phyloP scores from a whole-genome alignment of 1,140 invertebrate species.

The Hylaeus volcanicus region DNA sequence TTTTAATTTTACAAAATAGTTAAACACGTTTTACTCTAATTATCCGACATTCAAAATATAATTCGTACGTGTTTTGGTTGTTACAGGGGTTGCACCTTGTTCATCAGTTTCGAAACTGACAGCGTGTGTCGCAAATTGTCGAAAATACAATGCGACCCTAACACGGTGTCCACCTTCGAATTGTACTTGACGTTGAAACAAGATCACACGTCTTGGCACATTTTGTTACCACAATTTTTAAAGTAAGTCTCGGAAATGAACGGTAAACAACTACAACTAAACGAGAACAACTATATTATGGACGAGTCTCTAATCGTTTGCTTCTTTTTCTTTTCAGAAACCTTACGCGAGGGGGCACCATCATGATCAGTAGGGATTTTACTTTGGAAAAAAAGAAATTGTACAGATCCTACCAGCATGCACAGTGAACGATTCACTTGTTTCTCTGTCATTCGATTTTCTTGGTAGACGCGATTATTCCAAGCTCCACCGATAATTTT shows the following conservation, averaged over 20 bases:
- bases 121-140: conserved; percentile 83
- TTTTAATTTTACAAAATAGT: neutral
- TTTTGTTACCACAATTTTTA: conserved; percentile 90
- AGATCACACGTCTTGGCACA: conserved; percentile 90
- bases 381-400: conserved; percentile 92
- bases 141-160: conserved; percentile 89
- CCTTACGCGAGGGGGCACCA: conserved; percentile 89
- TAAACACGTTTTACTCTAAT: neutral
- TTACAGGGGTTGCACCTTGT: conserved; percentile 86
- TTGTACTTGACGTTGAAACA: conserved; percentile 91
- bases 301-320: conserved; percentile 1
- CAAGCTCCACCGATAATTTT: neutral
- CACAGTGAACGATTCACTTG: conserved; percentile 63
- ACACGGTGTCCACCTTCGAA: conserved; percentile 92
- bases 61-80: conserved; percentile 29
- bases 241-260: conserved; percentile 84
- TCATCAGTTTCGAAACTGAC: conserved; percentile 87
- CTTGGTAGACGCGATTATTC: neutral
- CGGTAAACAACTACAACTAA: too few relatives aligned
- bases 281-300: neutral
- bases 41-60: neutral
- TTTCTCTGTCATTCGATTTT: conserved; percentile 9
- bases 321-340: conserved; percentile 83
- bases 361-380: conserved; percentile 92
- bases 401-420: conserved; percentile 86